Conservation (phyloP, 2,797 vertebrate genomes). For the Tapera naevia region DNA sequence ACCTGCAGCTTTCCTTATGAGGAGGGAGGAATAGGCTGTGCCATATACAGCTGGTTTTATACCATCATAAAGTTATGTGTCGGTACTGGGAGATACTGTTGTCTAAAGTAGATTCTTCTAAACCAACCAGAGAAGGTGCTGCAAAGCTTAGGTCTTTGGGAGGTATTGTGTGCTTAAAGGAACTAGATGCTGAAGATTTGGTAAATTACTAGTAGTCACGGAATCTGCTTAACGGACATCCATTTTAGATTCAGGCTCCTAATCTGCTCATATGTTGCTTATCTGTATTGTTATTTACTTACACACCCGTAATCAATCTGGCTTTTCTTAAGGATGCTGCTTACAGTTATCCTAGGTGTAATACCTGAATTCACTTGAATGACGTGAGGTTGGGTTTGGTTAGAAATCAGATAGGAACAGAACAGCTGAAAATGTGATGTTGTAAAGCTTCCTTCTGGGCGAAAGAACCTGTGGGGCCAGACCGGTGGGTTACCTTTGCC, state of each 20-base stretch:
- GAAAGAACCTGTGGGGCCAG: neutral
- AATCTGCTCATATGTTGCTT: neutral
- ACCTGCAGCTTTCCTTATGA: neutral
- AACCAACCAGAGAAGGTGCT: neutral
- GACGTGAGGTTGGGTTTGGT: neutral
- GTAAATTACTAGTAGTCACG: neutral
- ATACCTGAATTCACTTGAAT: neutral
- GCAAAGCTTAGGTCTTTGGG: neutral
- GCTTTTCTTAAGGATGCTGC: neutral
- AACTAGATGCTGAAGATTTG: neutral
- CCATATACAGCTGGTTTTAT: neutral
- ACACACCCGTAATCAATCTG: neutral
- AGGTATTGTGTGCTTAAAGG: neutral
- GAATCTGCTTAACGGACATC: neutral
- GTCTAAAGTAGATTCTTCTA: neutral
- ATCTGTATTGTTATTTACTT: neutral
- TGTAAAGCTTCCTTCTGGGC: neutral
- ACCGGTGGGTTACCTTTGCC: neutral
- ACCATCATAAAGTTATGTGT: accelerated
- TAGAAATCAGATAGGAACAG: neutral
- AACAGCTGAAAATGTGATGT: neutral
- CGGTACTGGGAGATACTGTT: neutral
- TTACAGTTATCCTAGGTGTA: neutral
- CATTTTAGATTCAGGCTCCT: neutral
- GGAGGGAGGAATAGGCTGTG: neutral